Evolutionary conservation across 2,888 invertebrate species (phyloP).

Genomic region (Perithous albicinctus): DNA sequence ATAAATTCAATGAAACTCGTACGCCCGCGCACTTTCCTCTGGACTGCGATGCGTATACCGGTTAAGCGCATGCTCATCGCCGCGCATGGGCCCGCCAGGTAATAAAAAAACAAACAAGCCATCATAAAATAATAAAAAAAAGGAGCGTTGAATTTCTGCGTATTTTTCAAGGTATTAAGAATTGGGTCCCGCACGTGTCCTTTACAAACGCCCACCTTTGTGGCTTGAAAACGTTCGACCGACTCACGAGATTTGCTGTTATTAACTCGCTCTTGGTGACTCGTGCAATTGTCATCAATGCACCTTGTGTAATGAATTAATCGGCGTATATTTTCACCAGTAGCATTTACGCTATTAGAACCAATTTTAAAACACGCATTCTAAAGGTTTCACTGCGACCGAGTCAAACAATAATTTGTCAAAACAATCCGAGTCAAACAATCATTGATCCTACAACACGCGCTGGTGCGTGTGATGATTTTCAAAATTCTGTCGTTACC

Average conservation of each 20-base stretch:
- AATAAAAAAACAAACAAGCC: neutral
- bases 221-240: neutral
- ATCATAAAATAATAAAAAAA: neutral
- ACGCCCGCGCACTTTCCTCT: neutral
- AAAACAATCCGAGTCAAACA: no score
- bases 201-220: neutral
- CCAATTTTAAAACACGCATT: neutral
- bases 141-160: neutral
- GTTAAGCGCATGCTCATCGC: constrained; percentile 1
- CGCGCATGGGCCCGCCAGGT: neutral
- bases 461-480: neutral
- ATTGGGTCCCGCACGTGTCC: constrained; percentile 3
- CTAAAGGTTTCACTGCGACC: neutral
- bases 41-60: neutral
- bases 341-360: neutral
- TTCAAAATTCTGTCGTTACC: neutral
- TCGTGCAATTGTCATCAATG: neutral
- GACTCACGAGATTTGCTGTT: neutral
- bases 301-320: neutral
- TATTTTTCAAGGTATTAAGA: neutral
- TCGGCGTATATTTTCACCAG: neutral
- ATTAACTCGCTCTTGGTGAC: neutral
- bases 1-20: neutral
- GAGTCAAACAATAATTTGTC: neutral
- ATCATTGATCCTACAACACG: neutral